Conservation (phyloP, 2,888 invertebrate species). For the Chloromyia formosa region DNA sequence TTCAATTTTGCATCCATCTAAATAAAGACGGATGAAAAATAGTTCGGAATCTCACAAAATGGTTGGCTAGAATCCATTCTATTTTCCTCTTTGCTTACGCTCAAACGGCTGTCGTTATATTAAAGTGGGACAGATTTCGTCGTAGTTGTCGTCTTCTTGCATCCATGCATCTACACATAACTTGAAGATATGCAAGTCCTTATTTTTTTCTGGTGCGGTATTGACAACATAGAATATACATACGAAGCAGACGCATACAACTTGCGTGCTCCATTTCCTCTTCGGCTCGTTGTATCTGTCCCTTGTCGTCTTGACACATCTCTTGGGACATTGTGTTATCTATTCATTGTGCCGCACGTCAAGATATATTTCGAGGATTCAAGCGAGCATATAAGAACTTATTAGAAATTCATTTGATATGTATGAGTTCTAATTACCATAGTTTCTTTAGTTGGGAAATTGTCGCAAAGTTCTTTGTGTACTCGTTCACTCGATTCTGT, state of each 20-base stretch:
- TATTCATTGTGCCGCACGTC: constrained; percentile 4
- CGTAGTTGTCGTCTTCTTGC: not conserved
- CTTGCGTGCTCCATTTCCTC: not conserved
- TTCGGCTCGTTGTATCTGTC: not conserved
- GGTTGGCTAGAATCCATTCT: not conserved
- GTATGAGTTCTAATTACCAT: constrained; percentile 49
- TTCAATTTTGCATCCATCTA: not conserved
- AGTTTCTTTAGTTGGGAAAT: constrained; percentile 44
- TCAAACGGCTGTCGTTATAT: not conserved
- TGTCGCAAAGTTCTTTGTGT: constrained; percentile 37
- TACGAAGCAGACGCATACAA: not conserved
- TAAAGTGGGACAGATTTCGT: not conserved
- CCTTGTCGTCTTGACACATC: not conserved
- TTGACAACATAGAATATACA: not conserved
- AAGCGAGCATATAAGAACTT: constrained; percentile 41
- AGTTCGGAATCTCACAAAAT: not conserved
- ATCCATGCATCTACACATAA: not conserved
- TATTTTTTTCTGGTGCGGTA: not conserved
- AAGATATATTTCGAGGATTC: constrained; percentile 15
- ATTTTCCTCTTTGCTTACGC: not conserved
- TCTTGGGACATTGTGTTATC: constrained; percentile 5
- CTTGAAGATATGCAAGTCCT: too few relatives aligned
- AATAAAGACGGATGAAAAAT: not conserved
- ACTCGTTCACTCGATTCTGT: constrained; percentile 23
- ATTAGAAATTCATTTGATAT: constrained; percentile 48